Evolutionary conservation across 2,113 vertebrate genomes (phyloP), one percentile per base, ranked within the genome.

Genomic region (Triplophysa rosa): DNA sequence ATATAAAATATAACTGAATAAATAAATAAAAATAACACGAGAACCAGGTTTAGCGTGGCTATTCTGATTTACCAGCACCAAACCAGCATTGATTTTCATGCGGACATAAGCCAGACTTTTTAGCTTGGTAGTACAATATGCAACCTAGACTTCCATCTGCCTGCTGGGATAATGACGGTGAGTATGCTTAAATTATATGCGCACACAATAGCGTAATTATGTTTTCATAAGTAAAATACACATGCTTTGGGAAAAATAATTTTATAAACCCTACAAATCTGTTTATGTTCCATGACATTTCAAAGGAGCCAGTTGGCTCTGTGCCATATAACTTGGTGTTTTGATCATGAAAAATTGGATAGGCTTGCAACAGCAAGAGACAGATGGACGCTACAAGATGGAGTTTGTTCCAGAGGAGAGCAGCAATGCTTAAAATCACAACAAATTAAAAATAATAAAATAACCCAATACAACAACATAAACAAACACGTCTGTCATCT

Each of bases 401-500:
- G 23, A 63, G 8, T 45, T 17, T 19, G 21, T 26, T 47, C 58
- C 40, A 72, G n/a, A 21, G 24, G 49, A 70, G 52, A 72, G 33
- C 3, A 72, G 58, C 37, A 29, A 42, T 19, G 37, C 14, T 63
- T 74, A 47, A 74, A 74, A 63, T 37, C 6, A 24, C 14, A 23
- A 26, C 47, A 54, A 64, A 65, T 76, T 13, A 76, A 47, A 65
- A 52, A 37, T 5, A 37, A 40, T 45, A 45, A 68, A 80, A 78
- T 62, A 7, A 61, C 49, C 49, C 21, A 61, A 83, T 42, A 62
- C 45, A 72, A 70, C 77, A 49, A 76, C 49, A 75, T 54, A 85
- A 61, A 64, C 67, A 78, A 56, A 63, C 33, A 42, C 33, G 40
- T 73, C 68, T 59, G 59, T 71, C 68, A 69, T 61, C 4, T 42